Evolutionary conservation across 2,797 vertebrate genomes (phyloP).

Genomic region (Ctenosaura bakeri): DNA sequence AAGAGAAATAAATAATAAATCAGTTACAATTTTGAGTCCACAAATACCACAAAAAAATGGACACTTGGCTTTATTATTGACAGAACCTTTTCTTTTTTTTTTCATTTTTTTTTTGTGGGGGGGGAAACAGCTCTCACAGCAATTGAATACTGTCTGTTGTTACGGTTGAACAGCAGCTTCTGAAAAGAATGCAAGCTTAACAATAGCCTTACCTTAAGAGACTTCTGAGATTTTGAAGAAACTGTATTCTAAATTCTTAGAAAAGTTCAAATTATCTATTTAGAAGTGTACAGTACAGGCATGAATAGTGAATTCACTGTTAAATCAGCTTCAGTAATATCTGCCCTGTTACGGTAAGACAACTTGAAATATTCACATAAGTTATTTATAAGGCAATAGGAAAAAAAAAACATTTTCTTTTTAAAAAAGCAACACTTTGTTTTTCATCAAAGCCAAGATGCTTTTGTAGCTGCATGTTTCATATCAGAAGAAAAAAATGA

Average conservation of each 20-base stretch:
- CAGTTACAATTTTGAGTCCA: background rate
- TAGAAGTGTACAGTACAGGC: background rate
- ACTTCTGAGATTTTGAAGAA: background rate
- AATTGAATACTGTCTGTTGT: too few relatives aligned
- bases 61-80: background rate
- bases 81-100: too few relatives aligned
- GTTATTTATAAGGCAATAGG: background rate
- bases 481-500: conserved; percentile 37
- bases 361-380: background rate
- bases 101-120: too few relatives aligned
- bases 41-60: background rate
- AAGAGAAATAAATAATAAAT: background rate
- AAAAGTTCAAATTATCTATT: background rate
- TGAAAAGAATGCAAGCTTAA: too few relatives aligned
- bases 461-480: conserved; percentile 6
- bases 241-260: background rate
- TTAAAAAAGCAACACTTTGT: background rate
- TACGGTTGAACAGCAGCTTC: too few relatives aligned
- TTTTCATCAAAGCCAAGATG: conserved; percentile 9
- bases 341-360: background rate
- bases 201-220: background rate
- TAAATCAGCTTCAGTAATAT: background rate
- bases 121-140: too few relatives aligned
- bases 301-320: background rate
- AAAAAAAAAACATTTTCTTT: background rate